Conservation (phyloP, 2,888 invertebrate species). For the Scaptodrosophila latifasciaeformis region DNA sequence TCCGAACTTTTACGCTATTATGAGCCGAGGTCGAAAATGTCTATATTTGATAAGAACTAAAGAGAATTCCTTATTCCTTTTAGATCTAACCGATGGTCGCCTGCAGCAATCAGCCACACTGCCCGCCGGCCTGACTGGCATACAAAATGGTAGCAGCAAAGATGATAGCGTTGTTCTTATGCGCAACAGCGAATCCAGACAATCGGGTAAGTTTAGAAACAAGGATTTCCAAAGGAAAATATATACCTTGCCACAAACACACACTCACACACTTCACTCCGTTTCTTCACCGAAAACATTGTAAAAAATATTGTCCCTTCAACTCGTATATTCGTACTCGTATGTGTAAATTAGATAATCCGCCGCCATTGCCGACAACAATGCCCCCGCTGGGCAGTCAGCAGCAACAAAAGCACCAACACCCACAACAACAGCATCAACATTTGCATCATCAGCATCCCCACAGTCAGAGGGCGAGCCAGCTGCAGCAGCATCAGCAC, state of each 20-base stretch:
- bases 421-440: slow-evolving; percentile 36
- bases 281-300: slow-evolving; percentile 29
- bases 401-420: slow-evolving; percentile 23
- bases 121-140: slow-evolving; percentile 59
- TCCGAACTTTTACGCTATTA: too few relatives aligned
- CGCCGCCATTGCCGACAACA: slow-evolving; percentile 75
- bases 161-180: slow-evolving; percentile 65
- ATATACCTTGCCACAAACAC: slow-evolving; percentile 1
- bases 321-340: slow-evolving; percentile 25
- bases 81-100: slow-evolving; percentile 67
- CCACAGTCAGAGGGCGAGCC: too few relatives aligned
- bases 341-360: slow-evolving; percentile 66
- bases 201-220: slow-evolving; percentile 65
- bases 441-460: slow-evolving; percentile 31
- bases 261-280: slow-evolving; percentile 20
- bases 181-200: slow-evolving; percentile 71
- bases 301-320: slow-evolving; percentile 34
- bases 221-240: too few relatives aligned
- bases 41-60: neutral
- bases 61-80: neutral
- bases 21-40: neutral
- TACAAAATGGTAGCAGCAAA: slow-evolving; percentile 71
- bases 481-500: slow-evolving; percentile 32
- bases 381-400: slow-evolving; percentile 72
- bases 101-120: slow-evolving; percentile 60